Evolutionary conservation across 2,113 vertebrate genomes (phyloP).

Genomic region (human): DNA sequence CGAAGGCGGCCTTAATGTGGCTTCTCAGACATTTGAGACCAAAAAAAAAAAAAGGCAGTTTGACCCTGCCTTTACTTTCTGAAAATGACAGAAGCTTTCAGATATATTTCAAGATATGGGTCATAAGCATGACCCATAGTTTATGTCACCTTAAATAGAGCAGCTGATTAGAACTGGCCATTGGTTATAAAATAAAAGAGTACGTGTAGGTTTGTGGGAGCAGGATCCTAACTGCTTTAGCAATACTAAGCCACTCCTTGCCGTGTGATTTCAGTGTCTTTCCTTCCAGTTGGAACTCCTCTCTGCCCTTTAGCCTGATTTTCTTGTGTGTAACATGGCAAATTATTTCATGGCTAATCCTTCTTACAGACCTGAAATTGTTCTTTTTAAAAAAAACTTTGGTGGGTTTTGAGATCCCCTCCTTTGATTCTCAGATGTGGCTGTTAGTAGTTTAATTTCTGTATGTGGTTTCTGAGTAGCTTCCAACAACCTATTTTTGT

Average conservation of each 20-base stretch:
- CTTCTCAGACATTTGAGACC: background rate
- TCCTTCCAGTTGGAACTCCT: background rate
- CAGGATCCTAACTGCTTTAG: background rate
- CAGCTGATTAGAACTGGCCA: background rate
- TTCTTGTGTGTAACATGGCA: background rate
- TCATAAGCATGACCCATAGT: background rate
- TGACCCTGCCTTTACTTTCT: conserved; percentile 51
- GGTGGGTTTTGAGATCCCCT: background rate
- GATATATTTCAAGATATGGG: background rate
- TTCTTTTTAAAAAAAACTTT: background rate
- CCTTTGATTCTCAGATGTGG: background rate
- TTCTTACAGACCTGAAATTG: conserved; percentile 14
- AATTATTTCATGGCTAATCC: background rate
- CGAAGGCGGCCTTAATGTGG: background rate
- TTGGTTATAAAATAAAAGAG: conserved; percentile 37
- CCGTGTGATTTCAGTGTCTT: background rate
- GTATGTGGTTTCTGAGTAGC: conserved; percentile 14
- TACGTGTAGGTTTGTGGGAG: background rate
- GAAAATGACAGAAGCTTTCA: conserved; percentile 30
- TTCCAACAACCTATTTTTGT: background rate
- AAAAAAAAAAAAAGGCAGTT: background rate
- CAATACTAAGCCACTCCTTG: background rate
- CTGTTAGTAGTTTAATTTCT: conserved; percentile 10
- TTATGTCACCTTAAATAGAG: background rate
- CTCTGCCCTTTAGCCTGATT: conserved; percentile 24